Percentiles rank a stretch among this genome's conserved stretches.
Conservation (phyloP, 2,113 vertebrate genomes). For the Rhinogobius similis region DNA sequence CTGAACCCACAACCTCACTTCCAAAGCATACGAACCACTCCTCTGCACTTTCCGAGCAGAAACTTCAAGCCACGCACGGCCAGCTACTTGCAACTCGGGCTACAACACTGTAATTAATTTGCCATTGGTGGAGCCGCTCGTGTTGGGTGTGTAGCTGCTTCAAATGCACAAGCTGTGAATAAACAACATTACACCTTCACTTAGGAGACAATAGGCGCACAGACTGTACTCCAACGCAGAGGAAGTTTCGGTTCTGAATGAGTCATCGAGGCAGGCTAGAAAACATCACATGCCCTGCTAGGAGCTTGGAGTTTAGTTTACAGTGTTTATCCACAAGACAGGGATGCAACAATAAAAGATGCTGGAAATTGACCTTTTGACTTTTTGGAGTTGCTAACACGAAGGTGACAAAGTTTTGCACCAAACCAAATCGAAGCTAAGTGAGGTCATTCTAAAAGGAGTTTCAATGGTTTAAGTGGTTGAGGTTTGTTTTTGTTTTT, state of each 20-base stretch:
- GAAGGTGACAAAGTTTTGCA: neutral
- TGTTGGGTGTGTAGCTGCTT: neutral
- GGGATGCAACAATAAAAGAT: neutral
- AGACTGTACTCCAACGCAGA: neutral
- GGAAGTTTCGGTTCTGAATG: constrained; percentile 13
- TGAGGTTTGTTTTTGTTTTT: too few relatives aligned
- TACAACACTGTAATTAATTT: neutral
- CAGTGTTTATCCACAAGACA: neutral
- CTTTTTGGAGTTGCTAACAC: neutral
- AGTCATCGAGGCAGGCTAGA: constrained; percentile 16
- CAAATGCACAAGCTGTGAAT: neutral
- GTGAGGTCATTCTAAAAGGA: too few relatives aligned
- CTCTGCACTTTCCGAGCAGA: neutral
- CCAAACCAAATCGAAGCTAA: too few relatives aligned
- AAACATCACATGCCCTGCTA: constrained; percentile 29
- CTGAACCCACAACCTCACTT: neutral
- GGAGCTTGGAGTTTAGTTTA: constrained; percentile 8
- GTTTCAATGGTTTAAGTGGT: too few relatives aligned
- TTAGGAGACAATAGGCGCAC: constrained; percentile 1
- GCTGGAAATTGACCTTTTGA: neutral
- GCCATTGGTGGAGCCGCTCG: neutral
- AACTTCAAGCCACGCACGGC: neutral
- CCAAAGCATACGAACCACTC: neutral
- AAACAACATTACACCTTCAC: constrained; percentile 12
- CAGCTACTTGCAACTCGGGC: neutral